These are phyloP conservation scores for Channa argus DNA, from an alignment of 2,113 vertebrate species.

Conservation along the genomic window DNA sequence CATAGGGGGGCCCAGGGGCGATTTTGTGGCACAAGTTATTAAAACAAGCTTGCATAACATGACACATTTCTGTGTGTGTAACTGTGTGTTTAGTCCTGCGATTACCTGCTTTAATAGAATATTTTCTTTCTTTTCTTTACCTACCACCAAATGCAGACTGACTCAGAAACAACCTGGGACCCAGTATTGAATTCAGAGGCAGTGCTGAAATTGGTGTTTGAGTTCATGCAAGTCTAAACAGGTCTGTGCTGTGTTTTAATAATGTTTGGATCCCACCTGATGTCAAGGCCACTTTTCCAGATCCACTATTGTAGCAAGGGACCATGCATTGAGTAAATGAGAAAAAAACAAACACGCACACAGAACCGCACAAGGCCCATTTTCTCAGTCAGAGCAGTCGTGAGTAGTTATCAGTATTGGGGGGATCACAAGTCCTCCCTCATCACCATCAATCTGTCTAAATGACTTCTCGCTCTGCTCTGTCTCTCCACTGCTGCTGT, in stretches of 20 bases:
- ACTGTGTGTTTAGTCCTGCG: constrained; percentile 19
- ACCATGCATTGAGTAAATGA: constrained; percentile 15
- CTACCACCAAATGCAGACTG: constrained; percentile 12
- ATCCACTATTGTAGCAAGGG: constrained; percentile 12
- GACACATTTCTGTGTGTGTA: constrained; percentile 20
- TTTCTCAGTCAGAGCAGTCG: constrained; percentile 38
- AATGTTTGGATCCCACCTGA: constrained; percentile 41
- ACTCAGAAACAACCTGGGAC: constrained; percentile 16
- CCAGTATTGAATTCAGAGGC: constrained; percentile 30
- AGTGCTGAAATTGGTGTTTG: constrained; percentile 36
- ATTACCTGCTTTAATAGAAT: constrained; percentile 3
- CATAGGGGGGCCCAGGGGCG: constrained; percentile 5
- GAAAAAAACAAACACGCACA: neutral
- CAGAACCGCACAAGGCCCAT: constrained; percentile 20
- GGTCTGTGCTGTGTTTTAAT: constrained; percentile 37
- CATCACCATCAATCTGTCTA: constrained; percentile 72
- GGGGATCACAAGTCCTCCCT: constrained; percentile 57
- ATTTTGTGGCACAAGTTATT: constrained; percentile 39
- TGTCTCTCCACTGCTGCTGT: constrained; percentile 29
- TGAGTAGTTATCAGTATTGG: constrained; percentile 62
- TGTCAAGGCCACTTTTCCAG: constrained; percentile 37
- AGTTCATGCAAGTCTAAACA: constrained; percentile 43
- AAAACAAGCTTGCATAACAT: constrained; percentile 36
- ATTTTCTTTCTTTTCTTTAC: constrained; percentile 27
- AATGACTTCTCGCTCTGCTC: constrained; percentile 54